phyloP scores from a whole-genome alignment of 2,888 invertebrate genomes.

The Petrolisthes cinctipes region DNA sequence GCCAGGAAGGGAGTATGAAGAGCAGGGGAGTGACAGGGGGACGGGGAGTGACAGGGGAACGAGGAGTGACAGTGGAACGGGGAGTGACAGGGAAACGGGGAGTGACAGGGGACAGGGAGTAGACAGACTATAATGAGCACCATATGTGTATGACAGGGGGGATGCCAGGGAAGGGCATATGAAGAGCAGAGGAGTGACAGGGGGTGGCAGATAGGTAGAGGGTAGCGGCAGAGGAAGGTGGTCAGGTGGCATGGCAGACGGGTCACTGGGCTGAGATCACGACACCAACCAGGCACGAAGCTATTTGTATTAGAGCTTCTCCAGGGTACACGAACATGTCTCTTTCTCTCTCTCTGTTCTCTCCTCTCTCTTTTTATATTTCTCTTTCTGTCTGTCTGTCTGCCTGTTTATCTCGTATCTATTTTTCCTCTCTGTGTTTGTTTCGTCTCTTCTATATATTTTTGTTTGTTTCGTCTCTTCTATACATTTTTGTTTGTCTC shows the following conservation, averaged over 20 bases:
- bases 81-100: neutral
- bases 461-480: neutral
- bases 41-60: neutral
- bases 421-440: neutral
- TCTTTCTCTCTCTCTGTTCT: neutral
- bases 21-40: neutral
- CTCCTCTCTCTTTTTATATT: neutral
- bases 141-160: slow-evolving; percentile 1
- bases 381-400: neutral
- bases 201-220: neutral
- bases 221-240: neutral
- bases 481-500: neutral
- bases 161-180: neutral
- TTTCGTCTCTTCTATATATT: neutral
- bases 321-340: neutral
- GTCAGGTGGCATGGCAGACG: neutral
- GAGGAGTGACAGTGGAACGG: neutral
- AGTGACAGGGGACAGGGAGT: neutral
- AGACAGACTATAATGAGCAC: neutral
- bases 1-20: neutral
- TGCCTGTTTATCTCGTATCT: neutral
- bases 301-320: slow-evolving; percentile 24
- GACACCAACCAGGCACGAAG: slow-evolving; percentile 26
- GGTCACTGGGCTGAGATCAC: slow-evolving; percentile 14
- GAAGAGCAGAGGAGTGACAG: neutral